Conservation (phyloP, 1,140 invertebrate genomes). For the Microplitis demolitor region DNA sequence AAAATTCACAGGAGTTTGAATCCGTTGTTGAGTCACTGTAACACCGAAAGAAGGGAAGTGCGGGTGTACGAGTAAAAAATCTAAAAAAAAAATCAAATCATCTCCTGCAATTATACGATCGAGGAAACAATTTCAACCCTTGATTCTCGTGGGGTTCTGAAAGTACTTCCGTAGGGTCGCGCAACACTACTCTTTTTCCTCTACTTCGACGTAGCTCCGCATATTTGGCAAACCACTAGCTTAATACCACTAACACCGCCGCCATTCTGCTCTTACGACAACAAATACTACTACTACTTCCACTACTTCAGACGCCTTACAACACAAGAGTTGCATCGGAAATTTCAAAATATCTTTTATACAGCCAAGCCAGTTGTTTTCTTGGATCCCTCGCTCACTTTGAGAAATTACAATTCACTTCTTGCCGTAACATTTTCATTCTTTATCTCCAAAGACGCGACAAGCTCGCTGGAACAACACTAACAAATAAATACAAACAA, state of each 20-base stretch:
- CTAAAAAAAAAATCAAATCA: conserved; percentile 17
- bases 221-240: conserved; percentile 13
- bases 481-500: conserved; percentile 8
- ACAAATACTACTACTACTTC: no score
- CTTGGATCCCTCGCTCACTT: conserved; percentile 29
- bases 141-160: neutral
- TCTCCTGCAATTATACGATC: conserved; percentile 23
- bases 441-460: conserved; percentile 16
- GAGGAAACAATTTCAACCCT: conserved; percentile 30
- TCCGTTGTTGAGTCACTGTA: no score
- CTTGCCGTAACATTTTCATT: conserved; percentile 42
- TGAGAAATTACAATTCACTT: conserved; percentile 38
- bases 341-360: neutral
- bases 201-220: neutral
- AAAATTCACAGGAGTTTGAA: neutral
- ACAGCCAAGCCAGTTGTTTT: neutral
- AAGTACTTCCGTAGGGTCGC: conserved; percentile 7
- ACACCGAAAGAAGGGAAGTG: no score
- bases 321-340: neutral
- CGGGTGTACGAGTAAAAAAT: no score
- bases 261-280: no score
- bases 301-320: neutral
- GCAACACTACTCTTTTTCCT: neutral
- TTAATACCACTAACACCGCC: neutral
- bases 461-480: neutral